Evolutionary conservation across 2,113 vertebrate genomes (phyloP), one percentile per base, ranked within the genome.

Genomic region (Fulica atra): DNA sequence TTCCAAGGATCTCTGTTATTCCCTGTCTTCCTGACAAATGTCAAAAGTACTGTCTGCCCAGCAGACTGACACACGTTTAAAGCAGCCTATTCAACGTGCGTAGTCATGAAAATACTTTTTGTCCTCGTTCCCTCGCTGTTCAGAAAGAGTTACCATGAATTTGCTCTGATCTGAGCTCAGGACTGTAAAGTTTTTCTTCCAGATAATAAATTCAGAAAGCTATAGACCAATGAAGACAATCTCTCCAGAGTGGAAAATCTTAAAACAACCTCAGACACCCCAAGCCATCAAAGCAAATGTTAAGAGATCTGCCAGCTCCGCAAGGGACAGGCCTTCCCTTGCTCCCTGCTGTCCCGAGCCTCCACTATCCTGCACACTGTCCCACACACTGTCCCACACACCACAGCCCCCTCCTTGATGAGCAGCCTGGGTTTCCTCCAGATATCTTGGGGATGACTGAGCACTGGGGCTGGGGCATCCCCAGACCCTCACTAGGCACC

Each of bases 301-400:
- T 61, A 26, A 66, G 60, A 50, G 31, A 50, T 56, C 31, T 63
- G 23, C 31, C 2, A 1, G 13, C 26, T 61, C 15, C 0, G 0
- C 54, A 63, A 73, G 26, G 38, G n/a, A 23, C 0, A 0, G 21
- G 13, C 42, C 33, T 36, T 16, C 13, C 65, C 46, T 16, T 46
- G 12, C 14, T 83, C n/a, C 38, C 17, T 17, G 29, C 36, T 60
- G 7, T 44, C 15, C 25, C 57, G n/a, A 11, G 24, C 29, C 54
- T 44, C 26, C 2, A 0, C 26, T 40, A 29, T 13, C 13, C n/a
- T 1, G 0, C 31, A 28, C 13, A 23, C n/a, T 38, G 25, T 51
- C 51, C 23, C 50, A 25, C 50, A 51, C 3, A 0, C 26, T 31
- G 24, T 13, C 13, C 35, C 1, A 0, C 31, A 28, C 11, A 28